Evolutionary conservation across 2,113 vertebrate species (phyloP).

Genomic region (Microtus ochrogaster): DNA sequence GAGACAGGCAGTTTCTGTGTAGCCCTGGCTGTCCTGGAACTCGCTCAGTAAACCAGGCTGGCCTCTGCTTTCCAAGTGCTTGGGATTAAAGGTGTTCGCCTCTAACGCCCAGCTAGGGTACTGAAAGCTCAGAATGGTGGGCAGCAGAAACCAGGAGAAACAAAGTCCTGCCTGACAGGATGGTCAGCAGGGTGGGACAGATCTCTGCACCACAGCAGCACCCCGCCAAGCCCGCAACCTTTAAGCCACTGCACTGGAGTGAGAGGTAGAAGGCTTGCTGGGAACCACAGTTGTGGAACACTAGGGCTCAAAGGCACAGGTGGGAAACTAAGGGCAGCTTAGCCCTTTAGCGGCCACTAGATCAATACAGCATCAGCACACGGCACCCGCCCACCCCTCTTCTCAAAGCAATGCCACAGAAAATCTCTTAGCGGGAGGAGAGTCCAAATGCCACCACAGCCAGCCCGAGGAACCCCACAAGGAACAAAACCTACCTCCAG

Average conservation of each 20-base stretch:
- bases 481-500: neutral
- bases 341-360: neutral
- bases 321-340: neutral
- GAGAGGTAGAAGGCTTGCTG: neutral
- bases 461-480: neutral
- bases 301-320: neutral
- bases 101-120: neutral
- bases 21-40: neutral
- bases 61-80: neutral
- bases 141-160: neutral
- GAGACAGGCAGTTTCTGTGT: no score
- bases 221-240: neutral
- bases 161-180: neutral
- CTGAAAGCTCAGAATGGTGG: constrained; percentile 1
- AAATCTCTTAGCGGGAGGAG: neutral
- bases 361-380: neutral
- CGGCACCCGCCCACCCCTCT: neutral
- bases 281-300: neutral
- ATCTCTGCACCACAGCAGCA: neutral
- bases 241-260: neutral
- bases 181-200: neutral
- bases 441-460: neutral
- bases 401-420: neutral
- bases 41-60: neutral
- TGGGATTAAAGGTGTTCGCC: neutral